Base-by-base conservation (phyloP, 2,888 invertebrate genomes). In the Aphelenchoides bicaudatus region DNA sequence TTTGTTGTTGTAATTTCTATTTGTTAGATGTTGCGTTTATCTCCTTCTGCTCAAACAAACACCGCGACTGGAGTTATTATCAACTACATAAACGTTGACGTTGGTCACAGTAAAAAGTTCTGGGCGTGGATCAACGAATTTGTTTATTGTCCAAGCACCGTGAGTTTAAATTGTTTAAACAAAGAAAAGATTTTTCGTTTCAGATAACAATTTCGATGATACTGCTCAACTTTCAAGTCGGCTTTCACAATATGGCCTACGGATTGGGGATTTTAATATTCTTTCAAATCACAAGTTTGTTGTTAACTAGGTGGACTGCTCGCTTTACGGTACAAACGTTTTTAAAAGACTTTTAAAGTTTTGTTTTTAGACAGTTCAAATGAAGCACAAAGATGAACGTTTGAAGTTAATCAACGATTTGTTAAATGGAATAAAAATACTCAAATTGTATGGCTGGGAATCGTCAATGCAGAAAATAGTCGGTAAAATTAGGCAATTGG, bases 381-480 rank as follows among this genome's bases (percentile, higher is more conserved):
- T 62, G 58, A 50, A 52, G 10, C 21, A 43, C 25, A 62, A 52
- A 30, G 62, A 65, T 31, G 48, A 34, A n/a, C 66, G 65, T n/a
- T 27, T 65, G 4, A 68, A 68, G 47, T 37, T 65, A 21, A 46
- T 65, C 28, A 67, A 58, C 4, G 65, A 65, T 37, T 46, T 68
- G 25, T 31, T 65, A 2, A 61, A 55, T 21, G 65, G 68, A 8
- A 68, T 65, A n/a, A 52, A 56, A 38, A 58, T 65, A 21, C 25
- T 65, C n/a, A 65, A 68, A 39, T 37, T 65, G 13, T 65, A 68
- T 49, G 65, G 63, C 16, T 65, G 65, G 65, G 65, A 65, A 34
- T 38, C 43, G 28, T 43, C 63, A 27, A 65, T 65, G 67, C 34
- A 58, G 46, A 21, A 52, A 6, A 19, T 47, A 29, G 52, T 68